Conservation (phyloP, 2,797 vertebrate genomes). For the Megaceryle alcyon region DNA sequence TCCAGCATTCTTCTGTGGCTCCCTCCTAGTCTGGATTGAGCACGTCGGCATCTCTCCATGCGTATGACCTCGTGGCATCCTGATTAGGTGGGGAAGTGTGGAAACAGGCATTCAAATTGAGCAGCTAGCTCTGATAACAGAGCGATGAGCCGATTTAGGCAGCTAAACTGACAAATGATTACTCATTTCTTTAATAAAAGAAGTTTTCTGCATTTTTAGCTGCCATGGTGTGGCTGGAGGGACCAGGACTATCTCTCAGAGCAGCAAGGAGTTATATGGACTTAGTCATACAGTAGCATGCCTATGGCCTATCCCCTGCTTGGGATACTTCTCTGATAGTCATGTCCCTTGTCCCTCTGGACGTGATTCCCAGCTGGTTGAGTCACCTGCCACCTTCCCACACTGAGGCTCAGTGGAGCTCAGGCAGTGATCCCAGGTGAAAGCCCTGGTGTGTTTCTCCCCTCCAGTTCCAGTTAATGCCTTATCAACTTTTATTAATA, state of each 20-base stretch:
- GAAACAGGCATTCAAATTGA: neutral
- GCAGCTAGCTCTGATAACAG: neutral
- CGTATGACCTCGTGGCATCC: fast-evolving
- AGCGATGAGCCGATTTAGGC: neutral
- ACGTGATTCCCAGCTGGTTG: neutral
- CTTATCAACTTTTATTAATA: neutral
- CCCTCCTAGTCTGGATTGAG: neutral
- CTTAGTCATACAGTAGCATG: neutral
- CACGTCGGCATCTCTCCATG: neutral
- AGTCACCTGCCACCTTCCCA: neutral
- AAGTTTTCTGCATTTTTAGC: neutral
- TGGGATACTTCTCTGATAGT: neutral
- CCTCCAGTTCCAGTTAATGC: neutral
- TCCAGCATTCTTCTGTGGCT: neutral
- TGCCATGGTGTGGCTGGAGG: neutral
- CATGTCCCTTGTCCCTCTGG: fast-evolving
- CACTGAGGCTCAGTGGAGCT: neutral
- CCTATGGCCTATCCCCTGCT: neutral
- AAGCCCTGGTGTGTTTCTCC: neutral
- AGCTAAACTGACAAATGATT: neutral
- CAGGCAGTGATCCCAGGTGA: neutral
- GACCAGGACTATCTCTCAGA: neutral
- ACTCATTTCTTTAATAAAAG: neutral
- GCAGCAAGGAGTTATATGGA: neutral
- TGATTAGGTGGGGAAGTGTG: neutral